Conservation (phyloP, 2,888 invertebrate species). For the Falcaria lacertinaria region DNA sequence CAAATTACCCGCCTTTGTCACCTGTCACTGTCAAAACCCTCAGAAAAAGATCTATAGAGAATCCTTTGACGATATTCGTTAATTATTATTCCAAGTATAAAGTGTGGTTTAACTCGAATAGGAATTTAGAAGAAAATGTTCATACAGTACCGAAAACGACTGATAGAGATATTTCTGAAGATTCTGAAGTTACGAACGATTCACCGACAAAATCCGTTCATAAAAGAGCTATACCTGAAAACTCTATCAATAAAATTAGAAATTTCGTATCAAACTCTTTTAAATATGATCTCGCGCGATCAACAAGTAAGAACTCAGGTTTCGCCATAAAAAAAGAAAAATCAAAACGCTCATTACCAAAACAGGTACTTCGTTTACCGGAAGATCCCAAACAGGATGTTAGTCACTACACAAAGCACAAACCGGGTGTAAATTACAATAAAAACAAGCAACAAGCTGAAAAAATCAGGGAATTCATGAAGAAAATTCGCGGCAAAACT, state of each 20-base stretch:
- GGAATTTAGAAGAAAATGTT: slow-evolving; percentile 10
- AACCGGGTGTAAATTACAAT: slow-evolving; percentile 21
- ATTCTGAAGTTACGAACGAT: slow-evolving; percentile 37
- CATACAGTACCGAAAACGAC: background rate
- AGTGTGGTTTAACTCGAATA: slow-evolving; percentile 47
- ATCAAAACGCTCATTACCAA: slow-evolving; percentile 4
- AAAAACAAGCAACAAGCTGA: slow-evolving; percentile 22
- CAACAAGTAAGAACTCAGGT: slow-evolving; percentile 3
- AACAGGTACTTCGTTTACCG: slow-evolving; percentile 11
- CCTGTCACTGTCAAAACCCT: slow-evolving; percentile 23
- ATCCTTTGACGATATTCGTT: slow-evolving; percentile 37
- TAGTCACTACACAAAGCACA: slow-evolving; percentile 25
- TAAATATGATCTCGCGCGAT: background rate
- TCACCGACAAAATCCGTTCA: slow-evolving; percentile 16
- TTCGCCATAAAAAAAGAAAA: background rate
- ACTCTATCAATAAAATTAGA: slow-evolving; percentile 3
- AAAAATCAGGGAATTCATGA: slow-evolving; percentile 26
- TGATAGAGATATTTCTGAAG: slow-evolving; percentile 6
- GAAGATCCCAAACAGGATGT: slow-evolving; percentile 32
- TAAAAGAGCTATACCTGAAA: slow-evolving; percentile 26
- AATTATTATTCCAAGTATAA: slow-evolving; percentile 60
- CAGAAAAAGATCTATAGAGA: slow-evolving; percentile 37
- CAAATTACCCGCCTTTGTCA: slow-evolving; percentile 17
- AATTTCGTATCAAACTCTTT: slow-evolving; percentile 1
- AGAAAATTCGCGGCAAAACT: slow-evolving; percentile 21